A percentile compares a stretch with the other conserved stretches of the same genome.
Evolutionary conservation across 2,888 invertebrate genomes (phyloP).

Genomic region (Dasypogon diadema): DNA sequence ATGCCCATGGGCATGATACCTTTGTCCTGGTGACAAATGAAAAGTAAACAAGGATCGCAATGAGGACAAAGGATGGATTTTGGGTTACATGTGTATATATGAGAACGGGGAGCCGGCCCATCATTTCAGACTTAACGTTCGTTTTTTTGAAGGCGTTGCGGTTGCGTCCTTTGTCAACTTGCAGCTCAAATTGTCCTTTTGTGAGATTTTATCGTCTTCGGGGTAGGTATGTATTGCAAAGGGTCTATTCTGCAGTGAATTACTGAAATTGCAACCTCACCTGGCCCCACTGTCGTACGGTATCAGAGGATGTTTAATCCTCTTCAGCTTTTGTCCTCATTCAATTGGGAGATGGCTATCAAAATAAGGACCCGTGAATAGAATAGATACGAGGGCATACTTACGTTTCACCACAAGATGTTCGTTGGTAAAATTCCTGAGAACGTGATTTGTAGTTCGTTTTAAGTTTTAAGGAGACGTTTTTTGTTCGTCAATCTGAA

Average conservation of each 20-base stretch:
- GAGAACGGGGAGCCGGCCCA: conserved; percentile 15
- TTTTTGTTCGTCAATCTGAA: conserved; percentile 7
- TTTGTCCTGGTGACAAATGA: conserved; percentile 54
- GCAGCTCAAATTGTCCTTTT: conserved; percentile 50
- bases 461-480: conserved; percentile 24
- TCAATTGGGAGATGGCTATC: conserved; percentile 50
- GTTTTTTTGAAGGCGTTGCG: conserved; percentile 51
- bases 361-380: conserved; percentile 50
- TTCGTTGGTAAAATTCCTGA: conserved; percentile 17
- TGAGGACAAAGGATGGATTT: conserved; percentile 44
- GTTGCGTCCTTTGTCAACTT: conserved; percentile 52
- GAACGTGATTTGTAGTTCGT: conserved; percentile 34
- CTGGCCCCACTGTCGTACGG: conserved; percentile 18
- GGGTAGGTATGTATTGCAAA: conserved; percentile 46
- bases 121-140: conserved; percentile 5
- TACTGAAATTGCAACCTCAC: conserved; percentile 51
- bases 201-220: conserved; percentile 49
- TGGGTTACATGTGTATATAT: conserved; percentile 44
- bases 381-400: conserved; percentile 36
- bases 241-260: conserved; percentile 40
- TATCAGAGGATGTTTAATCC: conserved; percentile 42
- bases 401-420: conserved; percentile 2
- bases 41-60: conserved; percentile 49
- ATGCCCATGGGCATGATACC: conserved; percentile 51
- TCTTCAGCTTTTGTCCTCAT: conserved; percentile 41